Evolutionary conservation across 2,797 vertebrate genomes (phyloP), one percentile per base, ranked within the genome.

Genomic region (Peromyscus nudipes): DNA sequence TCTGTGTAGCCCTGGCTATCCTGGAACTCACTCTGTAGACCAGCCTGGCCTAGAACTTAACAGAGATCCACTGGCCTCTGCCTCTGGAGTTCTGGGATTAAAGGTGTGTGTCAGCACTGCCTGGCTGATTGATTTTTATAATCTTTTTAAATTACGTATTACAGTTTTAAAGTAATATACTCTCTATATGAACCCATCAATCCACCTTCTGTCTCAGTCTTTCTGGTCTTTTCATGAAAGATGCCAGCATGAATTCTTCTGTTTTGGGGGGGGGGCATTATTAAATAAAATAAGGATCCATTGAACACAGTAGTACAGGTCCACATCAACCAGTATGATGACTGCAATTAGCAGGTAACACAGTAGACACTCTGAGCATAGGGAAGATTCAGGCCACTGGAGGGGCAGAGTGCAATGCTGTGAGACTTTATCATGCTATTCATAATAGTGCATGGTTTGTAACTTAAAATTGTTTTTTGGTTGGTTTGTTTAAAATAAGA

Each of bases 121-220:
- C 1, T 29, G 11, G 82, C 14, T 79, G 17, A 60, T 67, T 85
- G 75, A 31, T 88, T n/a, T 62, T 67, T 82, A 52, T 60, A 91
- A 17, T 92, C 76, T 40, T 93, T 95, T 93, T 27, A 79, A 62
- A 49, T 19, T 89, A 62, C 83, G 6, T 17, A 37, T 83, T 85
- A 37, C 76, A 80, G 55, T 77, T 90, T 92, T 93, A 31, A 89
- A 91, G 8, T 89, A 85, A 69, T 55, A 55, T 55, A 10, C 21
- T 69, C 65, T 86, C 43, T 55, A 37, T 52, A 31, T 46, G 27
- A 84, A 10, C 34, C 62, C 3, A 52, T 37, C 2, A 10, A 49
- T 67, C 1, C 5, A 16, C 46, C 2, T 25, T 87, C 67, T 73
- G 13, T 49, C 34, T 80, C 31, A 7, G 19, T 23, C 17, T 85